phyloP scores from a whole-genome alignment of 2,888 invertebrate species.

The Uropetala carovei region DNA sequence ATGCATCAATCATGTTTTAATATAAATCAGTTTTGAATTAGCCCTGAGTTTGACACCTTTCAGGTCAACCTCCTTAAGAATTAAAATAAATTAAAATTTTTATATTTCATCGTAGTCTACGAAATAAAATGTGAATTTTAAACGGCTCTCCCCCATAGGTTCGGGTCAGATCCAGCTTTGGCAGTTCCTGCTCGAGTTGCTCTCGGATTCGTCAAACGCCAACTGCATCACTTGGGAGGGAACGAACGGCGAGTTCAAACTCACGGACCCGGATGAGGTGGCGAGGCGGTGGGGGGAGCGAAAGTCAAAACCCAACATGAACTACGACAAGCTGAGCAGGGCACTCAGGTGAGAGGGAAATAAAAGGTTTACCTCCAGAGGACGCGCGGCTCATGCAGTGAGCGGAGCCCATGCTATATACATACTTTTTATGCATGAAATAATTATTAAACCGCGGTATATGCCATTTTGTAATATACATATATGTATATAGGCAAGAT shows the following conservation, averaged over 20 bases:
- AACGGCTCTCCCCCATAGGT: conserved; percentile 77
- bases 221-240: conserved; percentile 99
- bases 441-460: background rate
- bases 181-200: conserved; percentile 98
- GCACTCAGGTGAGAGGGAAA: conserved; percentile 87
- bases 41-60: no score
- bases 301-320: conserved; percentile 99
- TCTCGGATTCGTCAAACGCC: conserved; percentile 96
- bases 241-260: conserved; percentile 98
- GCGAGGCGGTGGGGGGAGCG: conserved; percentile 99
- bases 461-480: no score
- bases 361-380: background rate
- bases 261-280: conserved; percentile 98
- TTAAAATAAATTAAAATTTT: no score
- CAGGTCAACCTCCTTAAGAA: no score
- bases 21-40: no score
- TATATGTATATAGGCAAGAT: no score
- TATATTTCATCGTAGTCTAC: no score
- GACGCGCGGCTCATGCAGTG: background rate
- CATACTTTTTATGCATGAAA: conserved; percentile 3
- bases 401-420: background rate
- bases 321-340: conserved; percentile 98
- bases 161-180: conserved; percentile 99
- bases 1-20: no score
- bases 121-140: no score